Percentiles rank a stretch among this genome's conserved stretches.
Evolutionary conservation across 2,113 vertebrate genomes (phyloP).

Genomic region (Mus spicilegus): DNA sequence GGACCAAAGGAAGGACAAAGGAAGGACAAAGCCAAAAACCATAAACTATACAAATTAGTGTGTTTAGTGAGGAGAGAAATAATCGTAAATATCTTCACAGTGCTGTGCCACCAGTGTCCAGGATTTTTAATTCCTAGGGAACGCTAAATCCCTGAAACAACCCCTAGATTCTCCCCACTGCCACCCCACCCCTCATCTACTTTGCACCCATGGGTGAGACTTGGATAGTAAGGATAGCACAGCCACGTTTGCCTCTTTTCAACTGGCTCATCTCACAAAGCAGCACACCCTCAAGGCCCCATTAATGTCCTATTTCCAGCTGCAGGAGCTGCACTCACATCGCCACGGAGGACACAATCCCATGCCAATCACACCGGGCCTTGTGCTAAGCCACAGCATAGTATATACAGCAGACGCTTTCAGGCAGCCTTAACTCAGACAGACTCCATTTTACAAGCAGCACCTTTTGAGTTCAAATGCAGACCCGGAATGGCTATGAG

Average conservation of each 20-base stretch:
- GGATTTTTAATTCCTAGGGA: neutral
- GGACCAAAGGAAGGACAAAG: no score
- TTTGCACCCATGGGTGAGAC: neutral
- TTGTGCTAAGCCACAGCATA: neutral
- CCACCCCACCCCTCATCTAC: neutral
- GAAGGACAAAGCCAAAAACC: neutral
- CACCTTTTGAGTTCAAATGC: neutral
- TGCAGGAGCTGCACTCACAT: no score
- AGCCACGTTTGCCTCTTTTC: neutral
- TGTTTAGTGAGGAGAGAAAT: neutral
- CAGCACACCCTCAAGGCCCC: neutral
- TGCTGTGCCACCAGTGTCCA: neutral
- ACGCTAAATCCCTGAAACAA: neutral
- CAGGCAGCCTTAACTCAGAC: no score
- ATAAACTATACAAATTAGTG: neutral
- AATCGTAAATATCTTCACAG: neutral
- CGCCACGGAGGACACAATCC: no score
- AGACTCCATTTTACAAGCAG: neutral
- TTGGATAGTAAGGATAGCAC: no score
- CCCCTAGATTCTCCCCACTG: neutral
- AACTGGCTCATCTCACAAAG: neutral
- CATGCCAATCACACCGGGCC: neutral
- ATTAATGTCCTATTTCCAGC: neutral
- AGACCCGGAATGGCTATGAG: no score
- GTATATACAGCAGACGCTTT: neutral